Evolutionary conservation across 2,113 vertebrate species (phyloP).

Genomic region (Platichthys flesus): DNA sequence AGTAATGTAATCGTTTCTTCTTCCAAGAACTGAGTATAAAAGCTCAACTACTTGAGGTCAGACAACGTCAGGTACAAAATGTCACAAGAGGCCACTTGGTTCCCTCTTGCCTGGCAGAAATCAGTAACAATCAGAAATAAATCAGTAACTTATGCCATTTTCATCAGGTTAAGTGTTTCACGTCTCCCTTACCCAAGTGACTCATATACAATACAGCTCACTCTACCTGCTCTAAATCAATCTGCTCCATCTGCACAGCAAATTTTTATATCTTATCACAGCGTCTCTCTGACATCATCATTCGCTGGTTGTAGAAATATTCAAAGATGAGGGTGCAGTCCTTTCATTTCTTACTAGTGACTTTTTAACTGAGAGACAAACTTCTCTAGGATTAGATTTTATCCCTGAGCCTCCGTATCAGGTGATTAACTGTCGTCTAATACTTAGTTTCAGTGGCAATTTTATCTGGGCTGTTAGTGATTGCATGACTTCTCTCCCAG

Average conservation of each 20-base stretch:
- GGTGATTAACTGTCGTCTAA: constrained; percentile 21
- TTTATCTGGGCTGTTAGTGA: not conserved
- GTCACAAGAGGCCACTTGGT: constrained; percentile 6
- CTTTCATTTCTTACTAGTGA: too few species aligned
- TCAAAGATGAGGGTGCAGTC: not conserved
- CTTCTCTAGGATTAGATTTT: constrained; percentile 8
- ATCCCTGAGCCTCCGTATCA: constrained; percentile 3
- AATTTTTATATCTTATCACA: constrained; percentile 19
- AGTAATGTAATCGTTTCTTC: not conserved
- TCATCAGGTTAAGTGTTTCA: constrained; percentile 1
- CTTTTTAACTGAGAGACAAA: constrained; percentile 16
- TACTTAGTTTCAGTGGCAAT: not conserved
- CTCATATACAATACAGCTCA: not conserved
- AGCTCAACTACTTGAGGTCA: too few species aligned
- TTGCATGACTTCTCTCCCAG: not conserved
- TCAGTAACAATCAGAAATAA: not conserved
- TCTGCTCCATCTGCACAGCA: constrained; percentile 12
- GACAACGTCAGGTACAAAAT: too few species aligned
- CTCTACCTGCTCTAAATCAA: constrained; percentile 20
- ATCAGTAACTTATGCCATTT: constrained; percentile 16
- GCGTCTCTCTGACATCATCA: not conserved
- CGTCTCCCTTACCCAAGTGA: not conserved
- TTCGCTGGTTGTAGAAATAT: not conserved
- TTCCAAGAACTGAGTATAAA: too few species aligned
- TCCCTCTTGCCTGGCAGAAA: constrained; percentile 22